Base-by-base conservation (phyloP, 1,140 invertebrate species). In the Drosophila kepulauana region DNA sequence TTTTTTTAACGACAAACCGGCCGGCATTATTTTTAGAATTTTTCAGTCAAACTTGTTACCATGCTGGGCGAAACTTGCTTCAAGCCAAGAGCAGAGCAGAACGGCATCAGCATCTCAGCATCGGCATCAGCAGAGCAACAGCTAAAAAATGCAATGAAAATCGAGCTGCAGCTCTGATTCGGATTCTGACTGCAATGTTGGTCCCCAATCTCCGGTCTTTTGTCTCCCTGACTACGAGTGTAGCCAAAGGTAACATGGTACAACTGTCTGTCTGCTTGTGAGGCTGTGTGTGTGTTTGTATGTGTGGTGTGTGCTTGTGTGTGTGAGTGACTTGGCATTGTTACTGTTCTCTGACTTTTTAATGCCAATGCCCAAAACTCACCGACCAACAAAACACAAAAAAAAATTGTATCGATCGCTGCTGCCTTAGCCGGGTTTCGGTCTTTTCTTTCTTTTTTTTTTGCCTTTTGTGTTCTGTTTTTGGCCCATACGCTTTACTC, bases 1-100 rank as follows among this genome's bases (percentile, higher is more conserved):
- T 81, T 66, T 86, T 79, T 68, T 72, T 75, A 89, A 81, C 85
- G 78, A 89, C 81, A 85, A 89, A 89, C 85, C 85, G 78, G 81
- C 85, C 81, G 85, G 85, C 71, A 76, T 89, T 89, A 89, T 89
- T 89, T 89, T 89, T 89, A 89, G 85, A 89, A 88, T 85, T 81
- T 85, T 84, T 89, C 78, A 88, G 80, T 72, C 64, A 89, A 89
- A 84, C 85, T 84, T 89, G 85, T 89, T 89, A 85, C 85, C 79
- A 81, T 71, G 79, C 76, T 81, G 76, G 78, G 85, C 69, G 69
- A 81, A 87, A 88, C 84, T 70, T 75, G 85, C 85, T 79, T 72
- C 59, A 52, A 67, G 72, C 57, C 41, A 7, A 20, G 15, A 15
- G 8, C 33, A 56, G 13, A 8, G 8, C 11, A 41, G 52, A 70